Percentiles rank a stretch among this genome's conserved stretches.
These are phyloP conservation scores for Lymantria monacha DNA, from an alignment of 2,888 invertebrate species.

Conservation along the genomic window DNA sequence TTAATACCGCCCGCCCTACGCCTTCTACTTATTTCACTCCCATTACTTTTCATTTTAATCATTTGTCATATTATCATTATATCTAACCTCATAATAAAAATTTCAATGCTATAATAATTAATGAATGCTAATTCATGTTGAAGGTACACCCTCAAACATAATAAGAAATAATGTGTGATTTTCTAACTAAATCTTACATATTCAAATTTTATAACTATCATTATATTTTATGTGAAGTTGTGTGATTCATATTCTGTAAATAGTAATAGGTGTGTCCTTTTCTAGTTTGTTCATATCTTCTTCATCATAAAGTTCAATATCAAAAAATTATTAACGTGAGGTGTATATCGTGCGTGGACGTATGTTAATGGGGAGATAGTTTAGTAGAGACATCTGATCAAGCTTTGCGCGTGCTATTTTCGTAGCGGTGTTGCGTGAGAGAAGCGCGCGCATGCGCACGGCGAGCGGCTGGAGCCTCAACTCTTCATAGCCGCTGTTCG, in stretches of 20 bases:
- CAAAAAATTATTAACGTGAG: slow-evolving; percentile 27
- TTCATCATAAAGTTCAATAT: slow-evolving; percentile 39
- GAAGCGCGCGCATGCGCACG: slow-evolving; percentile 27
- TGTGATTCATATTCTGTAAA: too few relatives aligned
- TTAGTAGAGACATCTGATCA: slow-evolving; percentile 35
- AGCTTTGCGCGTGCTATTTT: slow-evolving; percentile 59
- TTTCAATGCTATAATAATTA: background rate
- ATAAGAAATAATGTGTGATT: too few relatives aligned
- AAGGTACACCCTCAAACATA: too few relatives aligned
- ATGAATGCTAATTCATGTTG: too few relatives aligned
- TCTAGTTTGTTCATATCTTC: slow-evolving; percentile 19
- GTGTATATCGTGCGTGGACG: slow-evolving; percentile 3
- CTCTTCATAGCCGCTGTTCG: slow-evolving; percentile 36
- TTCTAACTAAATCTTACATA: too few relatives aligned
- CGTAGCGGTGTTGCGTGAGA: slow-evolving; percentile 40
- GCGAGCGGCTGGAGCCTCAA: slow-evolving; percentile 29
- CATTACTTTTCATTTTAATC: slow-evolving; percentile 15
- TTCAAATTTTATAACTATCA: too few relatives aligned
- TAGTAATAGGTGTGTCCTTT: slow-evolving; percentile 1
- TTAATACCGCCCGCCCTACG: slow-evolving; percentile 70
- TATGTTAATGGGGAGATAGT: slow-evolving; percentile 16
- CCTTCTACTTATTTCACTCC: slow-evolving; percentile 45
- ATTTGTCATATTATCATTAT: slow-evolving; percentile 3
- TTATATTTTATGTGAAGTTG: too few relatives aligned
- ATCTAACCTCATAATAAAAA: slow-evolving; percentile 1